Evolutionary conservation across 2,888 invertebrate species (phyloP), one percentile per base, ranked within the genome.

Genomic region (Dynastes tityus): DNA sequence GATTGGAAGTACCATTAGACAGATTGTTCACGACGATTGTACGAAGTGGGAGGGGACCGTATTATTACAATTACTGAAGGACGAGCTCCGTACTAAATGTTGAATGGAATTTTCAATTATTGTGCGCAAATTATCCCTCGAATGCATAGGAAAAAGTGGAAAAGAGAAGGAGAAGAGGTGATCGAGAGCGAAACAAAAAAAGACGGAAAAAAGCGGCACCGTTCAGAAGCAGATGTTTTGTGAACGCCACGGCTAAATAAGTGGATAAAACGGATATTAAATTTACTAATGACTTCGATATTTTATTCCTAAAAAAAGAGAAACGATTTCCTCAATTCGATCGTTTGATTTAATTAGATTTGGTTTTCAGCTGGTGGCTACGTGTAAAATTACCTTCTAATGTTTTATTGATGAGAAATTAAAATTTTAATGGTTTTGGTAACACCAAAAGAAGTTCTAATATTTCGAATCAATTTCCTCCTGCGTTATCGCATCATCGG

Each of bases 211-310:
- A 58, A 58, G 55, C 13, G 22, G 6, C 16, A 16, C 16, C 22
- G 8, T 58, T 58, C 22, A 22, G 22, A 58, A 58, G 55, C 55
- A 58, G 55, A 58, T 58, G 55, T 58, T 58, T 58, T 27, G 55
- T 58, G 55, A 22, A 58, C 55, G 55, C 22, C 55, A 22, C 22
- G 55, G 1, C 9, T 22, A 58, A 58, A 58, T 58, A 58, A 58
- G 55, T 58, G 22, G 55, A 27, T 58, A 58, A 58, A 58, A 58
- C 55, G 55, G 55, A 58, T 58, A 58, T 58, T 58, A 58, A 58
- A 16, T 58, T 58, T 22, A 58, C 27, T 58, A 58, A 58, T 58
- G 55, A 58, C 55, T 22, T 58, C 55, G 55, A 58, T 58, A 58
- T 58, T 58, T 58, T 58, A 58, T 22, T 22, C 22, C 55, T 5